phyloP scores from a whole-genome alignment of 2,113 vertebrate species.

The Turnix velox region DNA sequence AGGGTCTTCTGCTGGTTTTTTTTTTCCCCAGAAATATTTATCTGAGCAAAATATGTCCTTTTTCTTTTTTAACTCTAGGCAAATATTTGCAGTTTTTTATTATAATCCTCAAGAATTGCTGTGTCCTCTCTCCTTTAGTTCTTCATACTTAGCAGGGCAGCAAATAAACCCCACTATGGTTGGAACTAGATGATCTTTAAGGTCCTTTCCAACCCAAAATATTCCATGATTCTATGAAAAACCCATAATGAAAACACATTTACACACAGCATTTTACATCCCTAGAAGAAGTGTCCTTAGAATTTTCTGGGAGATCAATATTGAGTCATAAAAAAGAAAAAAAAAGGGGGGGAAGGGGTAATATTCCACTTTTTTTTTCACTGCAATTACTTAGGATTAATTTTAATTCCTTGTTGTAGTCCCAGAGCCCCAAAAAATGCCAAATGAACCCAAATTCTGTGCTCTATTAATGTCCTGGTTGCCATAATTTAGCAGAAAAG shows the following conservation, averaged over 20 bases:
- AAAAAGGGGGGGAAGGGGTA: too few relatives aligned
- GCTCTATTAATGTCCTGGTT: neutral
- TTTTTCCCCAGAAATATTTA: neutral
- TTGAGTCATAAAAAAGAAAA: neutral
- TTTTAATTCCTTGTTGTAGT: constrained; percentile 5
- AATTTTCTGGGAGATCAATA: neutral
- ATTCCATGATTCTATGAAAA: too few relatives aligned
- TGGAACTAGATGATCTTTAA: too few relatives aligned
- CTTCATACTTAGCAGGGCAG: neutral
- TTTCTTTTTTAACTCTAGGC: neutral
- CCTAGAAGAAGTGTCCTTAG: neutral
- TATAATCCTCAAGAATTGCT: neutral
- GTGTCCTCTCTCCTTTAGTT: neutral
- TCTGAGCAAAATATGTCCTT: neutral
- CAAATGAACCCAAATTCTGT: neutral
- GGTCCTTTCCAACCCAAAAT: too few relatives aligned
- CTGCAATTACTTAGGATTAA: constrained; percentile 16
- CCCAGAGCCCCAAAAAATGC: neutral
- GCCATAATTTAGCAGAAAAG: neutral
- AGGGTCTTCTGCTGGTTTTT: neutral
- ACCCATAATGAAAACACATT: neutral
- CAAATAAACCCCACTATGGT: too few relatives aligned
- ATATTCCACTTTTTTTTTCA: neutral
- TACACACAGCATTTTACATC: neutral
- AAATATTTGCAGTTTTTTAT: neutral